Evolutionary conservation across 2,888 invertebrate species (phyloP).

Genomic region (Dasypogon diadema): DNA sequence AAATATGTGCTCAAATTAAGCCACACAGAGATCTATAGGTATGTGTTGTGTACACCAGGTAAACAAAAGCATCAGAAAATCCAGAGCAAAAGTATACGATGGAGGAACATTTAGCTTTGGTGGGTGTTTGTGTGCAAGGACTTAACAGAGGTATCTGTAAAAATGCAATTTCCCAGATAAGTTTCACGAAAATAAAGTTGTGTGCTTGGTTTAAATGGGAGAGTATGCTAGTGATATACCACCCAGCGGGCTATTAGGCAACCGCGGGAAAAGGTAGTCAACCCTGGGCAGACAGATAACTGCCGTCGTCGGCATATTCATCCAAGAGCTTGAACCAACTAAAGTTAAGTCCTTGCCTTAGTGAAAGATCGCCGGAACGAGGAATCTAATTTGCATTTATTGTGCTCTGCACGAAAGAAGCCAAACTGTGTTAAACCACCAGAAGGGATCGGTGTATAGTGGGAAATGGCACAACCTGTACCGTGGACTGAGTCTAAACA

Average conservation of each 20-base stretch:
- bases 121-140: slow-evolving; percentile 6
- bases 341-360: slow-evolving; percentile 48
- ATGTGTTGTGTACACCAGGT: slow-evolving; percentile 12
- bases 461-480: not conserved
- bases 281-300: slow-evolving; percentile 53
- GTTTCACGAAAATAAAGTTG: slow-evolving; percentile 51
- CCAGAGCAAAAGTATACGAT: not conserved
- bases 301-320: slow-evolving; percentile 46
- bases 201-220: slow-evolving; percentile 18
- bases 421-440: slow-evolving; percentile 35
- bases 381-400: slow-evolving; percentile 56
- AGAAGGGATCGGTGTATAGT: not conserved
- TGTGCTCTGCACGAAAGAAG: slow-evolving; percentile 47
- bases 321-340: slow-evolving; percentile 9
- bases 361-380: slow-evolving; percentile 34
- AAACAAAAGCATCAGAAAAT: slow-evolving; percentile 35
- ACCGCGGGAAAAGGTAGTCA: slow-evolving; percentile 33
- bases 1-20: slow-evolving; percentile 56
- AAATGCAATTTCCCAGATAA: slow-evolving; percentile 55
- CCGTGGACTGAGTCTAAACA: slow-evolving; percentile 4
- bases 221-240: slow-evolving; percentile 30
- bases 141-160: slow-evolving; percentile 43
- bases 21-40: slow-evolving; percentile 43
- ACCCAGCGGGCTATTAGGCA: slow-evolving; percentile 24
- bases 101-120: not conserved